phyloP scores from a whole-genome alignment of 2,888 invertebrate genomes.

The Spicauda simplicius region DNA sequence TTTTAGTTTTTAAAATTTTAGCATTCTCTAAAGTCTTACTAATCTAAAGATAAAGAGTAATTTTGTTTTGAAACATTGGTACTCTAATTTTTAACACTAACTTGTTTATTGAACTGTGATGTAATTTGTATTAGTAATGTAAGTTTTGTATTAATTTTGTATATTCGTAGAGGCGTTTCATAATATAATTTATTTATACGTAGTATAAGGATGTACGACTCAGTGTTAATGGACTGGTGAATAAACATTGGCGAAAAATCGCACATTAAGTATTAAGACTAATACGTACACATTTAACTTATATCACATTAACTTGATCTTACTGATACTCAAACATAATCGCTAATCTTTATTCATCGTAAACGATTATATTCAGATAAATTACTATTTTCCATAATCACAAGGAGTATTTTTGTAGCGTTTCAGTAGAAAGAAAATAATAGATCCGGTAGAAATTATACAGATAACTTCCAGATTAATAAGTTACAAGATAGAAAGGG shows the following conservation, averaged over 20 bases:
- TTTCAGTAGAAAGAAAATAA: constrained; percentile 27
- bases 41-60: constrained; percentile 54
- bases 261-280: constrained; percentile 24
- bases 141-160: constrained; percentile 83
- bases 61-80: constrained; percentile 74
- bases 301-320: not conserved
- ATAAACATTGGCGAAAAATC: constrained; percentile 52
- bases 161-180: constrained; percentile 81
- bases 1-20: constrained; percentile 62
- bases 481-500: constrained; percentile 9
- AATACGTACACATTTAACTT: not conserved
- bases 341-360: constrained; percentile 56
- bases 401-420: constrained; percentile 33
- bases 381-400: constrained; percentile 32
- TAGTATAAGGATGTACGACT: constrained; percentile 68
- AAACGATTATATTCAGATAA: constrained; percentile 51
- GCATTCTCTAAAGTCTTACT: constrained; percentile 60
- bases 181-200: constrained; percentile 82
- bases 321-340: constrained; percentile 27
- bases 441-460: constrained; percentile 17
- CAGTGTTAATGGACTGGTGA: constrained; percentile 52
- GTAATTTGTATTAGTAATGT: constrained; percentile 83
- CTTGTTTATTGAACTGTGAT: constrained; percentile 85
- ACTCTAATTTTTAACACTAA: constrained; percentile 74
- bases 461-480: constrained; percentile 7